Conservation (phyloP, 2,797 vertebrate genomes). For the Threskiornis aethiopicus region DNA sequence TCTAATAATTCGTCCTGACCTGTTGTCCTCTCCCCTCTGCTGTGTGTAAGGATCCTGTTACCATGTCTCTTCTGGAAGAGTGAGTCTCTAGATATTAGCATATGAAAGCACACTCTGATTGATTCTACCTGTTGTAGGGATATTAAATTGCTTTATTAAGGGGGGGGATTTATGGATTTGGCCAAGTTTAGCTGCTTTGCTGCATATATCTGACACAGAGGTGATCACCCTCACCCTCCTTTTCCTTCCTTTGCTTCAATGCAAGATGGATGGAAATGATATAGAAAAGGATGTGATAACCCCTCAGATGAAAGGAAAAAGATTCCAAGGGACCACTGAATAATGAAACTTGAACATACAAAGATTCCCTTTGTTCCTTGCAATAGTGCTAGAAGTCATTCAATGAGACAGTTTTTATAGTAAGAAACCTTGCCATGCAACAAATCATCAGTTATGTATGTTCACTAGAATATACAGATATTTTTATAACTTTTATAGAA, state of each 20-base stretch:
- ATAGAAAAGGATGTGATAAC: constrained; percentile 21
- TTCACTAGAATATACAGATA: not conserved
- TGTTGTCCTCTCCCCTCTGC: not conserved
- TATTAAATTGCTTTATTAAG: constrained; percentile 40
- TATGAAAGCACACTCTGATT: not conserved
- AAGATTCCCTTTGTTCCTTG: not conserved
- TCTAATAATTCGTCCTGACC: not conserved
- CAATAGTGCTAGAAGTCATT: not conserved
- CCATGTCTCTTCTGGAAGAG: not conserved
- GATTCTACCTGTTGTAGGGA: constrained; percentile 12
- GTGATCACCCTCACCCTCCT: not conserved
- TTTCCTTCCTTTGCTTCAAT: not conserved
- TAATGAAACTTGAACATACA: not conserved
- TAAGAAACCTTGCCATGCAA: not conserved
- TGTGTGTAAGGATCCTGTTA: not conserved
- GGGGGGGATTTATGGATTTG: constrained; percentile 44
- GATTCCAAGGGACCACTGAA: not conserved
- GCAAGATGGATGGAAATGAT: constrained; percentile 3
- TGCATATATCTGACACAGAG: not conserved
- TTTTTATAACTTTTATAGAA: not conserved
- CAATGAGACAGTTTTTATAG: not conserved
- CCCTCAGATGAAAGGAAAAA: not conserved
- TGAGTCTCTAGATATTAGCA: not conserved
- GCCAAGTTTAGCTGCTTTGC: constrained; percentile 25
- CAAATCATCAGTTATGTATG: not conserved